Evolutionary conservation across 2,113 vertebrate species (phyloP).

Genomic region (Tetraodon nigroviridis): DNA sequence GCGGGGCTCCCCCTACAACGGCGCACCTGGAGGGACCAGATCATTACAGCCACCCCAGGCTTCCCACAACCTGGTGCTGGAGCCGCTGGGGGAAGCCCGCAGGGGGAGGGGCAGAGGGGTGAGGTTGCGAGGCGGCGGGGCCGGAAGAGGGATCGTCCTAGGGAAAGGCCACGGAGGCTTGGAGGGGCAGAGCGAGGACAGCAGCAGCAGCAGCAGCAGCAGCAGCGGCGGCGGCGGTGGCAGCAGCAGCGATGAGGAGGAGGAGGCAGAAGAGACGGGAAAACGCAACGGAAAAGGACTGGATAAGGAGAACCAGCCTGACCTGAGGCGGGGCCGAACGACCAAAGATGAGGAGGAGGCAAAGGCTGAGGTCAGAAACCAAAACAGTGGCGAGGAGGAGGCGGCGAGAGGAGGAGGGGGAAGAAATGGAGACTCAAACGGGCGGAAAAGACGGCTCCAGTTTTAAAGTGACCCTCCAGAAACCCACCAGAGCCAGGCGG

Average conservation of each 20-base stretch:
- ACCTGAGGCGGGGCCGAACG: slow-evolving; percentile 44
- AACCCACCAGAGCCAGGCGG: slow-evolving; percentile 79
- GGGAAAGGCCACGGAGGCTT: slow-evolving; percentile 42
- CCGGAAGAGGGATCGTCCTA: slow-evolving; percentile 54
- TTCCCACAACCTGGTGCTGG: slow-evolving; percentile 29
- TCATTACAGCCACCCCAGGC: slow-evolving; percentile 35
- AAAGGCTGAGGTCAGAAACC: slow-evolving; percentile 45
- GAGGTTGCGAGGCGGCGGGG: slow-evolving; percentile 64
- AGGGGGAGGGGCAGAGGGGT: slow-evolving; percentile 66
- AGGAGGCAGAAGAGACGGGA: slow-evolving; percentile 46
- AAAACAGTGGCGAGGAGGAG: slow-evolving; percentile 51
- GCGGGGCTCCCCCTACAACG: slow-evolving; percentile 30
- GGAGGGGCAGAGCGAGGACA: slow-evolving; percentile 56
- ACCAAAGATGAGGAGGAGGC: slow-evolving; percentile 61
- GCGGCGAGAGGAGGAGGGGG: slow-evolving; percentile 53
- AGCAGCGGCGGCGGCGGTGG: slow-evolving; percentile 47
- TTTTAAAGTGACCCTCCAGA: slow-evolving; percentile 89
- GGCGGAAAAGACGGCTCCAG: slow-evolving; percentile 71
- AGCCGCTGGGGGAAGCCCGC: slow-evolving; percentile 47
- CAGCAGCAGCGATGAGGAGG: slow-evolving; percentile 32
- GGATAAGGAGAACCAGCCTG: slow-evolving; percentile 72
- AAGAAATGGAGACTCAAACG: slow-evolving; percentile 35
- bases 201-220: slow-evolving; percentile 56
- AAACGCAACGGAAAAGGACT: slow-evolving; percentile 50
- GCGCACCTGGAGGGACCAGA: slow-evolving; percentile 7